These are phyloP conservation scores for Drosophila setifemur DNA, from an alignment of 1,140 invertebrate genomes.

Conservation along the genomic window DNA sequence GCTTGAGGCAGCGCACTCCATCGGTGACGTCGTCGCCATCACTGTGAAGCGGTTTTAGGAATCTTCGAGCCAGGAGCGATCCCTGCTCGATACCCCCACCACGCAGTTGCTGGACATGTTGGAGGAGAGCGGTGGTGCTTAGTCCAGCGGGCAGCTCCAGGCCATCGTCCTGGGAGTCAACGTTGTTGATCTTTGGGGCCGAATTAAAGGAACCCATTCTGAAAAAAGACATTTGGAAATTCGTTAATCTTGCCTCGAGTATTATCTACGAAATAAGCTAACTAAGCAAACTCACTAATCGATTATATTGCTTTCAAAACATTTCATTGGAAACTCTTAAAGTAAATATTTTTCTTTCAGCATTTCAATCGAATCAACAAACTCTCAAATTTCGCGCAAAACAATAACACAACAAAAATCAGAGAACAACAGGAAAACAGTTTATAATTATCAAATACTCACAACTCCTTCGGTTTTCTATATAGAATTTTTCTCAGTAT, in stretches of 20 bases:
- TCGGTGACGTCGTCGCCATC: constrained; percentile 62
- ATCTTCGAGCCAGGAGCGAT: constrained; percentile 60
- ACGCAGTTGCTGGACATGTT: constrained; percentile 83
- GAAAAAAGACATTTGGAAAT: constrained; percentile 22
- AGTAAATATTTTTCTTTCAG: background rate
- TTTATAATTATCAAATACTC: constrained; percentile 46
- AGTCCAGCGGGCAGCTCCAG: constrained; percentile 83
- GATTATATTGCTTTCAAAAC: constrained; percentile 23
- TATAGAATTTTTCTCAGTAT: constrained; percentile 73
- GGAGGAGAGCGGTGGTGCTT: constrained; percentile 83
- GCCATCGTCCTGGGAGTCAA: constrained; percentile 86
- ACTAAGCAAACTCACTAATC: constrained; percentile 19
- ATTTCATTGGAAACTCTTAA: background rate
- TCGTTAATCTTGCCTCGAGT: too few relatives aligned
- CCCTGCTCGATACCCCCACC: constrained; percentile 56
- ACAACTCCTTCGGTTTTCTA: constrained; percentile 71
- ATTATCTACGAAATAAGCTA: background rate
- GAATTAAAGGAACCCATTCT: constrained; percentile 91
- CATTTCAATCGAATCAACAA: constrained; percentile 21
- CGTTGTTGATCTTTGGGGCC: constrained; percentile 86
- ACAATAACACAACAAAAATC: constrained; percentile 26
- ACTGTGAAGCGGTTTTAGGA: constrained; percentile 58
- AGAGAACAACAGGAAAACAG: constrained; percentile 25
- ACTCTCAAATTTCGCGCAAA: constrained; percentile 14
- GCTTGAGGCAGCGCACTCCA: constrained; percentile 82